Evolutionary conservation across 35 echinoderm and acorn worm species (phyloP), one percentile per base, ranked within the genome.

Genomic region (Apostichopus japonicus): DNA sequence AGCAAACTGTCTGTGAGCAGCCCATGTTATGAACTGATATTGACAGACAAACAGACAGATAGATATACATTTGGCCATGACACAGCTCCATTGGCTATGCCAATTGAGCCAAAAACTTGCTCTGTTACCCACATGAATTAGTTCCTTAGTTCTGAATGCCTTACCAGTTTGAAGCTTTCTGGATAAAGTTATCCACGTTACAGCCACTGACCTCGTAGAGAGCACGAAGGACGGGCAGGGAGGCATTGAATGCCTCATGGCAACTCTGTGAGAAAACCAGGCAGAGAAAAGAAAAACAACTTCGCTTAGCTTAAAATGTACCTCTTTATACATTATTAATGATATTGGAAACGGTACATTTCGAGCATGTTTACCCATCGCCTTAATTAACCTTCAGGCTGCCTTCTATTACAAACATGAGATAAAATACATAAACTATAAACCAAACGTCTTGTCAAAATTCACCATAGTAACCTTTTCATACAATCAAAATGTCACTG

Each of bases 181-280:
- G 86, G 51, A 96, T 87, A 11, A 99, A 86, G 19, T 93, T 91
- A 54, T 95, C 87, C 8, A 96, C 93, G 79, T 93, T 94, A 27
- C 88, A 58, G 8, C 95, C 95, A 92, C 91, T 93, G 56, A 94
- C 86, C 78, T 99, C 97, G 86, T 92, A 99, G 56, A 99, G 91
- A 5, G 97, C 97, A 63, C 97, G 94, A 24, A 99, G 80, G 5
- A 96, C 79, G 24, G 95, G 93, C 15, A 99, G 65, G 0, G 97
- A 95, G 5, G 97, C 94, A 54, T 93, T 86, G 7, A 99, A 90
- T 19, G 97, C 97, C 77, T 99, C 97, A 84, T 99, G 90, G 25
- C 95, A 95, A 72, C 86, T 77, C 97, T 99, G 83, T 24, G 77
- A 44, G 33, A 44, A 44, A 44, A 44, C 33, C 33, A 44, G 79